Conservation (phyloP, 1,140 invertebrate genomes). For the Drosophila asahinai region DNA sequence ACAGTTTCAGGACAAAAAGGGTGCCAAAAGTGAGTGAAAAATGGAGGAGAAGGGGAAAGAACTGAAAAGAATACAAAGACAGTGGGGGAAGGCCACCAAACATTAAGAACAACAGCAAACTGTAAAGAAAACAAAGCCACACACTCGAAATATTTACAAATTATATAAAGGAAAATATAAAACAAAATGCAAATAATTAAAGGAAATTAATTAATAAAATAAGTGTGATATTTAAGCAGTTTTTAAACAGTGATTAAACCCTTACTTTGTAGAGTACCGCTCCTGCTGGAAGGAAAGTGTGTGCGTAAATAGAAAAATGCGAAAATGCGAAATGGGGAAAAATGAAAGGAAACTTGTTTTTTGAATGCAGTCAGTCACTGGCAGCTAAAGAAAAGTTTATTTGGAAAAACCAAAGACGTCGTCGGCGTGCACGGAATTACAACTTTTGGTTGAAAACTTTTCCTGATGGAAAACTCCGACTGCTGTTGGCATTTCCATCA, state of each 20-base stretch:
- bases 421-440: constrained; percentile 54
- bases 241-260: too few species aligned
- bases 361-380: constrained; percentile 46
- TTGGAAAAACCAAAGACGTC: constrained; percentile 32
- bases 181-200: background rate
- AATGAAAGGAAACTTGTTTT: constrained; percentile 50
- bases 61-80: background rate
- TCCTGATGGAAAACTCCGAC: constrained; percentile 42
- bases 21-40: background rate
- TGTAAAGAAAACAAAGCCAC: background rate
- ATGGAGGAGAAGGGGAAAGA: background rate
- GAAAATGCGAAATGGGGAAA: constrained; percentile 21
- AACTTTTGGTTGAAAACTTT: constrained; percentile 56
- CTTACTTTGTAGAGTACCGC: too few species aligned
- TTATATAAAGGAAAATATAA: background rate
- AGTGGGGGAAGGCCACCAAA: constrained; percentile 18
- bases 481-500: constrained; percentile 55
- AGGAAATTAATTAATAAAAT: background rate
- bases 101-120: constrained; percentile 27
- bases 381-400: constrained; percentile 38
- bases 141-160: background rate
- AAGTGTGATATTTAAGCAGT: too few species aligned
- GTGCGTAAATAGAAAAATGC: background rate
- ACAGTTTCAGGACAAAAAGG: constrained; percentile 23
- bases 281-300: background rate